A percentile compares a stretch with the other conserved stretches of the same genome.
Evolutionary conservation across 2,797 vertebrate species (phyloP).

Genomic region (Dicrostonyx torquatus): DNA sequence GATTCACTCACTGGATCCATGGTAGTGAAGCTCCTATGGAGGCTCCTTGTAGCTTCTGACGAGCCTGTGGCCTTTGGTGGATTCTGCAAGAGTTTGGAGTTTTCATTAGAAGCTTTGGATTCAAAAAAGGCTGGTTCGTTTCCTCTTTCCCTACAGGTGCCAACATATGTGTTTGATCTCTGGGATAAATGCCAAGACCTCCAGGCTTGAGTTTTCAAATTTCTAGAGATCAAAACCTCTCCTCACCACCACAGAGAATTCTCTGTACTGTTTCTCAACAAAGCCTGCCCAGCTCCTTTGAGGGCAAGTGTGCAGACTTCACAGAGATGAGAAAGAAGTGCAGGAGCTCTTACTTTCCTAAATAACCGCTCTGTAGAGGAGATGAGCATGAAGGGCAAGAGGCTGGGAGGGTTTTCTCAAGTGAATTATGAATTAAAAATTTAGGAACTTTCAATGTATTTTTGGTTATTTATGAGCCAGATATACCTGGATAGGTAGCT

Average conservation of each 20-base stretch:
- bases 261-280: conserved; percentile 70
- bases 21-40: conserved; percentile 15
- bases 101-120: conserved; percentile 72
- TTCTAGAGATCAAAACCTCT: conserved; percentile 78
- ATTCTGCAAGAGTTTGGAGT: conserved; percentile 66
- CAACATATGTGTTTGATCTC: conserved; percentile 81
- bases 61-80: conserved; percentile 28
- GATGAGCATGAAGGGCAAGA: conserved; percentile 47
- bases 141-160: conserved; percentile 76
- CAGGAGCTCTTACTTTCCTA: conserved; percentile 39
- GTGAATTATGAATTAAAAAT: conserved; percentile 51
- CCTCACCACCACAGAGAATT: conserved; percentile 64
- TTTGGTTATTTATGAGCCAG: conserved; percentile 55
- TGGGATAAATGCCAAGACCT: conserved; percentile 78
- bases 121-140: conserved; percentile 76
- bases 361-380: conserved; percentile 7
- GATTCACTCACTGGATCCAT: conserved; percentile 28
- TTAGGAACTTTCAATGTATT: conserved; percentile 38
- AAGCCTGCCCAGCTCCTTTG: conserved; percentile 67
- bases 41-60: conserved; percentile 45
- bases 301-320: conserved; percentile 65
- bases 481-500: neutral
- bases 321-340: conserved; percentile 49
- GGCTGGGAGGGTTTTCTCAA: conserved; percentile 28
- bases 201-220: conserved; percentile 76